Evolutionary conservation across 1,140 invertebrate species (phyloP).

Genomic region (Trachelipus rathkii): DNA sequence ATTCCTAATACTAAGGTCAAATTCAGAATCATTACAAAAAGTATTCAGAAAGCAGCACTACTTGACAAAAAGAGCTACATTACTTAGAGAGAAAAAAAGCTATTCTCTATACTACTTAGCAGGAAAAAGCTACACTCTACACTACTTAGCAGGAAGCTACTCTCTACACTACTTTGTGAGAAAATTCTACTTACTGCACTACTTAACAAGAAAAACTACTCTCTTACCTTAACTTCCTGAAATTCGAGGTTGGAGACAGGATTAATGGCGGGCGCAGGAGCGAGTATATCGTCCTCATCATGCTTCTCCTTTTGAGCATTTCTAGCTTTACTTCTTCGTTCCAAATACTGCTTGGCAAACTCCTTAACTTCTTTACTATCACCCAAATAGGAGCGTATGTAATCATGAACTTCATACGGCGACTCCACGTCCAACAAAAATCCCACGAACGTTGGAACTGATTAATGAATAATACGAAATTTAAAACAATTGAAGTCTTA

Average conservation of each 20-base stretch:
- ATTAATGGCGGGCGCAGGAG: slow-evolving; percentile 80
- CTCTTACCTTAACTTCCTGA: slow-evolving; percentile 72
- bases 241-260: slow-evolving; percentile 66
- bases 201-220: slow-evolving; percentile 30
- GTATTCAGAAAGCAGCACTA: not conserved
- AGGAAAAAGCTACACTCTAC: not conserved
- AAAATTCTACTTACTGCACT: not conserved
- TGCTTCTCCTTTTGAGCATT: slow-evolving; percentile 56
- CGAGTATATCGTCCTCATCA: slow-evolving; percentile 74
- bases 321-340: slow-evolving; percentile 69
- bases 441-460: slow-evolving; percentile 86
- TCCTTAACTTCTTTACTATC: slow-evolving; percentile 70
- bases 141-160: not conserved
- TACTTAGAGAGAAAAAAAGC: not conserved
- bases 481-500: not conserved
- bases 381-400: slow-evolving; percentile 85
- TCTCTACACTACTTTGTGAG: not conserved
- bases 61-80: too few relatives aligned
- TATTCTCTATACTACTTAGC: too few relatives aligned
- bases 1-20: not conserved
- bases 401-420: slow-evolving; percentile 87
- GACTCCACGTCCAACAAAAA: slow-evolving; percentile 90
- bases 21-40: not conserved
- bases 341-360: slow-evolving; percentile 85
- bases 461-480: slow-evolving; percentile 46